Evolutionary conservation across 2,797 vertebrate genomes (phyloP).

Genomic region (Acanthornis magna): DNA sequence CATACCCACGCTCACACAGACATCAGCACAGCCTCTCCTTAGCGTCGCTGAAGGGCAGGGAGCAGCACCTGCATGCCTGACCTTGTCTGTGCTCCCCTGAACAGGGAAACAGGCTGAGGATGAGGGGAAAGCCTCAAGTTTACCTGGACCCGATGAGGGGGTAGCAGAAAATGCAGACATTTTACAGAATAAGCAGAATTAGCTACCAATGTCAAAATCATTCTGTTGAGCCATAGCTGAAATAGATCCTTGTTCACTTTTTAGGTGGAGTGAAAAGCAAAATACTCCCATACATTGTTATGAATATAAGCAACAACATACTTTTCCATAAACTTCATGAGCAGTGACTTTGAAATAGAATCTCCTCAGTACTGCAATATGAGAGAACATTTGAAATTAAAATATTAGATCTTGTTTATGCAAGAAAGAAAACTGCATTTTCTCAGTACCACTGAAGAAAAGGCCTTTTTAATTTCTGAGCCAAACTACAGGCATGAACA

Average conservation of each 20-base stretch:
- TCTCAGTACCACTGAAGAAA: neutral
- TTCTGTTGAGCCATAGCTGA: neutral
- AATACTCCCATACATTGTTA: neutral
- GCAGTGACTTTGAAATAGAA: neutral
- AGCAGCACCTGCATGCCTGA: neutral
- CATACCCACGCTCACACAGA: neutral
- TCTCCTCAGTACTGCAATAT: neutral
- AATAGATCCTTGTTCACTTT: neutral
- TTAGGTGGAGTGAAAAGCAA: neutral
- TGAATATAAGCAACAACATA: neutral
- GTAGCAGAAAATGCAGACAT: neutral
- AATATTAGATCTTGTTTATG: neutral
- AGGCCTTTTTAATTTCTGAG: neutral
- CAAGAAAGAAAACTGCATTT: neutral
- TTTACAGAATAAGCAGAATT: neutral
- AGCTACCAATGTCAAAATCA: neutral
- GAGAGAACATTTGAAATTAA: neutral
- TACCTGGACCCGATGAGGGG: neutral
- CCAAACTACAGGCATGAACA: neutral
- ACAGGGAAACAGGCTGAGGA: neutral
- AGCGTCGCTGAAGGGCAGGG: neutral
- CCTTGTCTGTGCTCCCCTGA: neutral
- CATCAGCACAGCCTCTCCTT: neutral
- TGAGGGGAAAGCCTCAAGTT: neutral
- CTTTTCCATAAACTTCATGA: neutral